Evolutionary conservation across 1,140 invertebrate genomes (phyloP).

Genomic region (Drosophila azteca): DNA sequence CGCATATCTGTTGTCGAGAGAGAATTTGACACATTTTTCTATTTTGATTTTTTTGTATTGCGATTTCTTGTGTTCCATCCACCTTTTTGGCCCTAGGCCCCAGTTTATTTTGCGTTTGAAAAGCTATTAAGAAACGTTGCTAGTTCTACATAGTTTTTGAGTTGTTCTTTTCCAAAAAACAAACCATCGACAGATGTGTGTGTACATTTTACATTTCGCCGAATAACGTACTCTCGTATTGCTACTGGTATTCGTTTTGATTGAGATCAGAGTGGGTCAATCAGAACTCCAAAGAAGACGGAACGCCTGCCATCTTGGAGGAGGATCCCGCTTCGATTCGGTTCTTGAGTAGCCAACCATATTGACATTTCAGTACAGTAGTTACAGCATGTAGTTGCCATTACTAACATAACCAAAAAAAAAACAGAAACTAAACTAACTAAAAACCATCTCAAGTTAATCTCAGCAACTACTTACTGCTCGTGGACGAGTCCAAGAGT

Average conservation of each 20-base stretch:
- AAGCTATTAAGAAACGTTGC: conserved; percentile 71
- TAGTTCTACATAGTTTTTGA: conserved; percentile 79
- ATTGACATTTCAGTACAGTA: conserved; percentile 20
- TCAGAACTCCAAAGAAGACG: background rate
- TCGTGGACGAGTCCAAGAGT: conserved; percentile 34
- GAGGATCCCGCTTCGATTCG: conserved; percentile 9
- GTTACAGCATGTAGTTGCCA: conserved; percentile 47
- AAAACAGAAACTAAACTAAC: too few species aligned
- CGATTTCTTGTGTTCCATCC: conserved; percentile 32
- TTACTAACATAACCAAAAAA: conserved; percentile 37
- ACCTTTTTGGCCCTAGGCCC: conserved; percentile 34
- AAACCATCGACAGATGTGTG: conserved; percentile 32
- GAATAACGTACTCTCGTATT: conserved; percentile 40
- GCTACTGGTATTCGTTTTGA: conserved; percentile 69
- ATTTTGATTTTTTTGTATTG: conserved; percentile 38
- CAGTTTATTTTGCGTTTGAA: conserved; percentile 42
- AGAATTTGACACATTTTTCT: background rate
- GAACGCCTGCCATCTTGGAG: too few species aligned
- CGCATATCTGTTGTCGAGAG: conserved; percentile 7
- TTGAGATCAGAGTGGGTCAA: conserved; percentile 28
- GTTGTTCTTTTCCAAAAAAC: conserved; percentile 7
- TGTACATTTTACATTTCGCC: conserved; percentile 13
- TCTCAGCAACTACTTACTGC: conserved; percentile 43
- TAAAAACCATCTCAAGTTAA: conserved; percentile 26
- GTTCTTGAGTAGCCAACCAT: conserved; percentile 25